Evolutionary conservation across 37 sponge, comb jelly and placozoan species (phyloP).

Genomic region (Dysidea cf. avara): DNA sequence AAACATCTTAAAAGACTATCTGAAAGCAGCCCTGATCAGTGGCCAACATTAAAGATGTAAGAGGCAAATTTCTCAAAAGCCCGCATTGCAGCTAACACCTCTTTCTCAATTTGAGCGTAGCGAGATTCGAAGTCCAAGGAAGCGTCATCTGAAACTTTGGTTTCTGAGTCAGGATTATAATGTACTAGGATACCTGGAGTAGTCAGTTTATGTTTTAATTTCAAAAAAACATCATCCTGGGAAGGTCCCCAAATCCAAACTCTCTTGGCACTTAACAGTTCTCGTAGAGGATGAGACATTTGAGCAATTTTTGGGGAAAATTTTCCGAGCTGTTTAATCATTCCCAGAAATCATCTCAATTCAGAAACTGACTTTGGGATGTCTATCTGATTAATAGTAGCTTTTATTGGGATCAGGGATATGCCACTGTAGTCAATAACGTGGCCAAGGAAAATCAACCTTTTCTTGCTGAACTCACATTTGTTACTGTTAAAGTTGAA

Average conservation of each 20-base stretch:
- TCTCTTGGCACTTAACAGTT: constrained; percentile 5
- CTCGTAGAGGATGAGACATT: constrained; percentile 8
- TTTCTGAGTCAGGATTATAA: no score
- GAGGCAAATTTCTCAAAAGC: no score
- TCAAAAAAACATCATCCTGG: constrained; percentile 14
- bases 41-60: constrained; percentile 1
- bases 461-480: constrained; percentile 7
- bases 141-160: no score
- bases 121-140: no score
- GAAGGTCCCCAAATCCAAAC: constrained; percentile 9
- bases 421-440: constrained; percentile 13
- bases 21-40: neutral
- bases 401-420: no score
- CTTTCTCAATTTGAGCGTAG: no score
- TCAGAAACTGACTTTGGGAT: constrained; percentile 19
- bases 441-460: constrained; percentile 27
- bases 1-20: neutral
- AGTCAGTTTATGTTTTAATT: no score
- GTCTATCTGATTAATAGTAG: no score
- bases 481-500: constrained; percentile 9
- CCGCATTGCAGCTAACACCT: no score
- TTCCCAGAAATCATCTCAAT: constrained; percentile 29
- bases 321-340: constrained; percentile 19
- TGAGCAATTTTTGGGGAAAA: constrained; percentile 21
- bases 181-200: no score